Base-by-base conservation (phyloP, 2,888 invertebrate genomes). In the Rutpela maculata region DNA sequence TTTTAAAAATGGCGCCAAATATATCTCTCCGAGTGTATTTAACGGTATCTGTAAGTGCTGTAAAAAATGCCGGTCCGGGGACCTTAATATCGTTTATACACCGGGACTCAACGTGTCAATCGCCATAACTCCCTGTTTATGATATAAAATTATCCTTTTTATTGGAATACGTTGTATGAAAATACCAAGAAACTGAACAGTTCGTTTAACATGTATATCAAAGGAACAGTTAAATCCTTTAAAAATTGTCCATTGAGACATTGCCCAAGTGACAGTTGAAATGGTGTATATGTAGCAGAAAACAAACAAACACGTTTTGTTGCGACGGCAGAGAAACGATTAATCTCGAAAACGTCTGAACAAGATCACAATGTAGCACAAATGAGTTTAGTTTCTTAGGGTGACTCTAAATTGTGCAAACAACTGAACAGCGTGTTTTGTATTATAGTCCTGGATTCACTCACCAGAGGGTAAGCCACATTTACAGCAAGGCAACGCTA, bases 381-480 rank as follows among this genome's bases (percentile, higher is more conserved):
- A 62, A 62, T 62, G 17, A 62, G n/a, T 62, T 62, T 35, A 62
- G 62, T 62, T 26, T 7, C 62, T 62, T 62, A 62, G 35, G 62
- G 62, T 12, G n/a, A n/a, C n/a, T n/a, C 15, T 18, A 59, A 22
- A 22, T 19, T 22, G 59, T 59, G 10, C 22, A 22, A 57, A 19
- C 19, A 15, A 10, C 22, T 22, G 22, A 59, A 59, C 19, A 59
- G 59, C 19, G 22, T 12, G 59, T 59, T 19, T 18, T 18, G 12
- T 43, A 43, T 6, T 50, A 15, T 50, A n/a, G 15, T n/a, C 50
- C 50, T 50, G 50, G n/a, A 50, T 50, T 50, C 50, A 50, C 50
- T 50, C 7, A 17, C n/a, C n/a, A 2, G 3, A 50, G 4, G 50
- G 50, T 50, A 50, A 50, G n/a, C 50, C n/a, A 50, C 50, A 50